Evolutionary conservation across 2,888 invertebrate genomes (phyloP).

Genomic region (Lasius fuliginosus): DNA sequence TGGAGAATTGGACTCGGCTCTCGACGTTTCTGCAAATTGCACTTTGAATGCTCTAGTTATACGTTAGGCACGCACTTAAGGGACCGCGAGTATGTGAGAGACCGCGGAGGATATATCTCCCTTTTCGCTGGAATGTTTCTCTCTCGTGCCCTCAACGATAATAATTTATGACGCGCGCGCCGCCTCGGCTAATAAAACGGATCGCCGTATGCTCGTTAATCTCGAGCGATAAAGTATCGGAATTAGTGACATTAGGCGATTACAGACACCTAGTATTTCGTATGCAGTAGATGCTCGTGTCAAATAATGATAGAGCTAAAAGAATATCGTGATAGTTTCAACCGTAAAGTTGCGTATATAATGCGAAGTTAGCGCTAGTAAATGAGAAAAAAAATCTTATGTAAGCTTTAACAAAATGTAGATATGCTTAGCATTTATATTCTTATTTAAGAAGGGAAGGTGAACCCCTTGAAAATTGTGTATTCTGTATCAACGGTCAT

Average conservation of each 20-base stretch:
- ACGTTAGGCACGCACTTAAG: slow-evolving; percentile 35
- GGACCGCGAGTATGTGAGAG: slow-evolving; percentile 43
- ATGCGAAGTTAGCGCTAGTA: slow-evolving; percentile 5
- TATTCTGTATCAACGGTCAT: slow-evolving; percentile 18
- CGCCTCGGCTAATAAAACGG: slow-evolving; percentile 43
- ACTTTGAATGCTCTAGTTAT: slow-evolving; percentile 69
- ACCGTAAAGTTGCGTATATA: background rate
- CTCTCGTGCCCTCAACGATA: slow-evolving; percentile 36
- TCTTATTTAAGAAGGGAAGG: slow-evolving; percentile 15
- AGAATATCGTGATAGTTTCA: slow-evolving; percentile 3
- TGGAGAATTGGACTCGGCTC: slow-evolving; percentile 68
- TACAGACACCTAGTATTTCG: slow-evolving; percentile 32
- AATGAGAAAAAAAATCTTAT: slow-evolving; percentile 22
- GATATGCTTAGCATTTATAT: slow-evolving; percentile 8
- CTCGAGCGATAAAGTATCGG: slow-evolving; percentile 37
- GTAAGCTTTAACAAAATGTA: slow-evolving; percentile 14
- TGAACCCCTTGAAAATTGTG: slow-evolving; percentile 3
- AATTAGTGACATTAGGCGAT: slow-evolving; percentile 53
- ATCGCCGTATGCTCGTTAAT: slow-evolving; percentile 46
- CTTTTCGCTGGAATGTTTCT: slow-evolving; percentile 22
- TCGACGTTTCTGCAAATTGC: slow-evolving; percentile 69
- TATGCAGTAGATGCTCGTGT: background rate
- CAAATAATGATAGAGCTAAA: slow-evolving; percentile 16
- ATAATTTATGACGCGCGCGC: slow-evolving; percentile 48
- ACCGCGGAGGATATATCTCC: slow-evolving; percentile 39